phyloP scores from a whole-genome alignment of 2,113 vertebrate species.

The Atrichornis clamosus region DNA sequence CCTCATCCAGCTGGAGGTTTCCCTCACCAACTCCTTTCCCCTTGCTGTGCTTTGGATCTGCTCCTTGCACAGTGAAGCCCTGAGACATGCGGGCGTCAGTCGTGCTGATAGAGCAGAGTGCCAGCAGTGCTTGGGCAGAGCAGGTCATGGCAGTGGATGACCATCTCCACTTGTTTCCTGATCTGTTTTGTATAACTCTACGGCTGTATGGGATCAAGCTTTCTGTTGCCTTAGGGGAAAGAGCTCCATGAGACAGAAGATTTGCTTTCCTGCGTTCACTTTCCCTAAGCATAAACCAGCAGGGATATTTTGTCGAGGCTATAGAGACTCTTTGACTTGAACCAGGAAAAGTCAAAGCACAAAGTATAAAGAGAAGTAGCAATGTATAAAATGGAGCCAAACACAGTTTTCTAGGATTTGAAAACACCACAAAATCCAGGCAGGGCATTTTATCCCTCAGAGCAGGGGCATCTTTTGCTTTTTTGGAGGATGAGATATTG shows the following conservation, averaged over 20 bases:
- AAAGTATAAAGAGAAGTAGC: background rate
- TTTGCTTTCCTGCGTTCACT: accelerated
- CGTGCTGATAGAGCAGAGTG: background rate
- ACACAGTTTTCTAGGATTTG: background rate
- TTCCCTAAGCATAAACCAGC: background rate
- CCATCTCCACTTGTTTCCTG: background rate
- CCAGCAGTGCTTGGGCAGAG: background rate
- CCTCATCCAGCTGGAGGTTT: background rate
- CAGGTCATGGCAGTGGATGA: background rate
- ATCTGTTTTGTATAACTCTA: background rate
- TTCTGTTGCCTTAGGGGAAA: background rate
- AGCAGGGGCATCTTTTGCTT: background rate
- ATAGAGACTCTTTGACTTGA: background rate
- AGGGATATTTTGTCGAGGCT: background rate
- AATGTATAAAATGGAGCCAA: background rate
- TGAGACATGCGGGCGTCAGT: background rate
- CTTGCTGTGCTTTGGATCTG: background rate
- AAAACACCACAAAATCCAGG: background rate
- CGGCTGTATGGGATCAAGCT: background rate
- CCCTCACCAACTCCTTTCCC: background rate
- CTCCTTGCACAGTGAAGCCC: background rate
- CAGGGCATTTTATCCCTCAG: background rate
- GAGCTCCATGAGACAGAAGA: background rate
- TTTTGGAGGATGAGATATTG: background rate
- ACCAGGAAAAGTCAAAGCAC: background rate